Conservation (phyloP, 2,113 vertebrate species). For the Phylloscopus trochilus region DNA sequence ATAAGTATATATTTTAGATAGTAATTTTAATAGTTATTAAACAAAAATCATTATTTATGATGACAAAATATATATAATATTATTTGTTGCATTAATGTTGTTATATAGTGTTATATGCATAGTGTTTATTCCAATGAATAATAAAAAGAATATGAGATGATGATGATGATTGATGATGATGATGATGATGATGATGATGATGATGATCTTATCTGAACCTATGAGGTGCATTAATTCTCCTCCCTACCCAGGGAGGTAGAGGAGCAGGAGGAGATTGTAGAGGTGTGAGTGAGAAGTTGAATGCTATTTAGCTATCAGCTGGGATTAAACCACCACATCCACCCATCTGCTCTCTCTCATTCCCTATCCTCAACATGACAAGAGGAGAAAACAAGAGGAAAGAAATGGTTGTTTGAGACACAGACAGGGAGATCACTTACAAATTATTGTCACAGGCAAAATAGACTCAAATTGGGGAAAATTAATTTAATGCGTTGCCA, state of each 20-base stretch:
- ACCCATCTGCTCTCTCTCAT: neutral
- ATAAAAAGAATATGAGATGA: neutral
- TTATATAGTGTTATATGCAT: neutral
- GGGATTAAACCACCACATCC: neutral
- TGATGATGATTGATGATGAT: neutral
- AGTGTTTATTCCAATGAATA: neutral
- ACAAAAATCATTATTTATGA: neutral
- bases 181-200: no score
- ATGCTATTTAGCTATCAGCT: neutral
- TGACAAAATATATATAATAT: neutral
- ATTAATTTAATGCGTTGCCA: neutral
- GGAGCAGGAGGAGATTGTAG: neutral
- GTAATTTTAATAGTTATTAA: neutral
- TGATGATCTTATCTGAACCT: neutral
- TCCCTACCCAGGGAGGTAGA: fast-evolving
- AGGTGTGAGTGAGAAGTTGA: neutral
- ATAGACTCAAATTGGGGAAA: neutral
- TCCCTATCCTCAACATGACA: neutral
- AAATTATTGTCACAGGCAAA: neutral
- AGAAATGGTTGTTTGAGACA: neutral
- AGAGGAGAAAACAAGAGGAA: neutral
- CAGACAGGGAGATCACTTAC: neutral
- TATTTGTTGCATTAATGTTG: neutral
- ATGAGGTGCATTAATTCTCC: neutral
- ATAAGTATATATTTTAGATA: no score